Evolutionary conservation across 2,797 vertebrate species (phyloP), one percentile per base, ranked within the genome.

Genomic region (Cephalopachus bancanus): DNA sequence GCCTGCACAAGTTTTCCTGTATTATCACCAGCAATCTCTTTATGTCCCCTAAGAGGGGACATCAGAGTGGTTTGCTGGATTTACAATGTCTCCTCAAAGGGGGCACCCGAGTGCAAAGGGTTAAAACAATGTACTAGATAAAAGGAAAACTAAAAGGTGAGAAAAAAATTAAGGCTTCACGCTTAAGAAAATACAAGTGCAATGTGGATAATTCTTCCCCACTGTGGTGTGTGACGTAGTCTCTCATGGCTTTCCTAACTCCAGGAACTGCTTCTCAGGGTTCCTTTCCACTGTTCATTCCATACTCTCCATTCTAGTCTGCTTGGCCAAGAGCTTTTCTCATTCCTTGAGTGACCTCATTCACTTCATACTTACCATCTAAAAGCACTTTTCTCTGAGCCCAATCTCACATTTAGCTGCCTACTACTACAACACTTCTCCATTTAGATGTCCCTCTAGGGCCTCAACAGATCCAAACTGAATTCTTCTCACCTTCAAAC

Each of bases 401-500:
- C 62, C n/a, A 74, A 76, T 49, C 64, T 94, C 72, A 75, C 60
- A 71, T 37, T 87, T 78, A 91, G 92, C 85, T 86, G 62, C 15
- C 62, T 49, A 49, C 53, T n/a, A n/a, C n/a, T 57, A 91, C 51
- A 65, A 71, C 17, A 49, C 3, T 79, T 93, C 65, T 76, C 49
- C 28, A 72, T 65, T 87, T 87, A 74, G 59, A 88, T 64, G 78
- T 91, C 85, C 87, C 28, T 57, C 51, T 28, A 89, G 57, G 89
- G 76, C 26, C 30, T 71, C 62, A 86, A 19, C 24, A 76, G 33
- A 81, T 33, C 79, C 22, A 64, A 92, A 67, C 12, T 69, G 44
- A 97, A 95, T 86, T 72, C 69, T 78, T 83, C 62, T 91, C 74
- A 80, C 11, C 71, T 72, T 86, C 81, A 83, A 64, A 37, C 22